These are phyloP conservation scores for Teleiodes luculella DNA, from an alignment of 2,888 invertebrate genomes.

Conservation along the genomic window DNA sequence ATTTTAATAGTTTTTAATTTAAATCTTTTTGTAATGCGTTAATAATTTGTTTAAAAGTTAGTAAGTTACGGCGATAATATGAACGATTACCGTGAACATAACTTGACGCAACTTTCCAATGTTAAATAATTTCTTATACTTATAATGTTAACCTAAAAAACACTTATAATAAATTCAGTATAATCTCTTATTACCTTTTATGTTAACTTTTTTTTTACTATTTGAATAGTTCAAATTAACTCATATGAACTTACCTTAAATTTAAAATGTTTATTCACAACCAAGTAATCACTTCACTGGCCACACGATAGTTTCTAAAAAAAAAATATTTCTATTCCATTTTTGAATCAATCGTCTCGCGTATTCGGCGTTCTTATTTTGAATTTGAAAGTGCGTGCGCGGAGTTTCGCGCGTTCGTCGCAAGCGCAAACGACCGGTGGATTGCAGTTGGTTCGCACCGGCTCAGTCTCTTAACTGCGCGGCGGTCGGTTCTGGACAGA, in stretches of 20 bases:
- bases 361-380: conserved; percentile 26
- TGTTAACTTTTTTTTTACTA: no score
- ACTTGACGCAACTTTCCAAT: no score
- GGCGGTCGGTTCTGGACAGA: conserved; percentile 42
- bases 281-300: conserved; percentile 41
- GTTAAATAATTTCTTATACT: no score
- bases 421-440: conserved; percentile 52
- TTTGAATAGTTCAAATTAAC: no score
- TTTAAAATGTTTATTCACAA: conserved; percentile 46
- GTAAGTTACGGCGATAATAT: no score
- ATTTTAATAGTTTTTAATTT: no score
- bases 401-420: conserved; percentile 52
- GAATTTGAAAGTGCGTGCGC: conserved; percentile 39
- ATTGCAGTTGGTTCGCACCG: conserved; percentile 61
- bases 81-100: no score
- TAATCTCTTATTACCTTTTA: no score
- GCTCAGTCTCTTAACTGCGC: conserved; percentile 63
- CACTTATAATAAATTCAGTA: no score
- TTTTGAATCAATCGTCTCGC: neutral
- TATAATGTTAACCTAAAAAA: no score
- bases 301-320: neutral
- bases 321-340: neutral
- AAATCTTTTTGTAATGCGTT: no score
- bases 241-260: conserved; percentile 36
- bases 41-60: no score